phyloP scores from a whole-genome alignment of 1,140 invertebrate species.

The Procambarus virginalis region DNA sequence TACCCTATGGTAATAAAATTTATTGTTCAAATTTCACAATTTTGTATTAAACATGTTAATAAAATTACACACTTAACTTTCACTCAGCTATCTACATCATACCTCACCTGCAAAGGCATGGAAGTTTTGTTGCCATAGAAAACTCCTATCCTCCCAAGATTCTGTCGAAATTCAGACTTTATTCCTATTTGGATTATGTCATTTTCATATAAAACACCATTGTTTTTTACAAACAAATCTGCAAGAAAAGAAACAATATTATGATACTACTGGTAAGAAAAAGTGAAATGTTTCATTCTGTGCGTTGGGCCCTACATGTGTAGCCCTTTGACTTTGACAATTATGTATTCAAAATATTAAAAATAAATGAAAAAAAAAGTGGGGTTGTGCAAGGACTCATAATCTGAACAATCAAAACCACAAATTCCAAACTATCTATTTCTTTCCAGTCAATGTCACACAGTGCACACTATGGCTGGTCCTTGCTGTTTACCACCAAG shows the following conservation, averaged over 20 bases:
- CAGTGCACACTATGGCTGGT: too few relatives aligned
- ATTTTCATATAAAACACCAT: slow-evolving; percentile 98
- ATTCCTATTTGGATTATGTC: slow-evolving; percentile 98
- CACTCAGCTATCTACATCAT: not conserved
- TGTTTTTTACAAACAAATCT: slow-evolving; percentile 97
- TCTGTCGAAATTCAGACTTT: slow-evolving; percentile 96
- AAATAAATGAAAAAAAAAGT: too few relatives aligned
- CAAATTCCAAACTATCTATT: too few relatives aligned
- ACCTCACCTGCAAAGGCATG: slow-evolving; percentile 81
- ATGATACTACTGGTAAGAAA: not conserved
- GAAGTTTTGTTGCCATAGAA: slow-evolving; percentile 99
- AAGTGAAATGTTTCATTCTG: too few relatives aligned
- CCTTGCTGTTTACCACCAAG: too few relatives aligned
- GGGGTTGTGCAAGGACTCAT: too few relatives aligned
- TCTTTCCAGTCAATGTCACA: too few relatives aligned
- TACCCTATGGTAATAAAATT: not conserved
- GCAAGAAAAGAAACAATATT: slow-evolving; percentile 70
- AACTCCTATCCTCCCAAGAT: slow-evolving; percentile 93
- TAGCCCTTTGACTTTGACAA: too few relatives aligned
- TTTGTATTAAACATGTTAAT: not conserved
- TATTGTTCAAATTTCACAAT: not conserved
- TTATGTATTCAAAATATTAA: too few relatives aligned
- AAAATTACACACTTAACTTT: not conserved
- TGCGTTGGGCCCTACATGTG: too few relatives aligned
- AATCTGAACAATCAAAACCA: too few relatives aligned